Conservation (phyloP, 1,140 invertebrate genomes). For the Brachionus koreanus region DNA sequence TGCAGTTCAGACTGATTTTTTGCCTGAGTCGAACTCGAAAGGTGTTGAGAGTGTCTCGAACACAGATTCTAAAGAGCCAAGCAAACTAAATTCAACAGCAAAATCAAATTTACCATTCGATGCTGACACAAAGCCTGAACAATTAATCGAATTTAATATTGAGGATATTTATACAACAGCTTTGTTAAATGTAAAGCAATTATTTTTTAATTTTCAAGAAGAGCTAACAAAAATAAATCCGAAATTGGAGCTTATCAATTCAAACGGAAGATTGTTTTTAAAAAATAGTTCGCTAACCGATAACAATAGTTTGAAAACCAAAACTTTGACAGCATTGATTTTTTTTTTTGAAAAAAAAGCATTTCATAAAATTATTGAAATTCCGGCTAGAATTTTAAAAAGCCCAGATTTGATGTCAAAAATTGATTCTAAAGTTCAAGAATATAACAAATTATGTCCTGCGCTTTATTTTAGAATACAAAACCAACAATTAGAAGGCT, state of each 20-base stretch:
- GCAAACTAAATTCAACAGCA: not conserved
- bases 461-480: not conserved
- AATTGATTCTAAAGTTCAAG: not conserved
- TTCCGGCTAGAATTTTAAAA: not conserved
- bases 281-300: not conserved
- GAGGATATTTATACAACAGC: not conserved
- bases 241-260: not conserved
- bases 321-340: not conserved
- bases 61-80: not conserved
- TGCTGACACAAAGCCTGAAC: not conserved
- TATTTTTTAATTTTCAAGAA: slow-evolving; percentile 9
- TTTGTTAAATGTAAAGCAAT: not conserved
- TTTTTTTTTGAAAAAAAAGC: not conserved
- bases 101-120: not conserved
- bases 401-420: not conserved
- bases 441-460: not conserved
- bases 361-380: not conserved
- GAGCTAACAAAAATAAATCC: not conserved
- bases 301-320: not conserved
- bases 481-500: not conserved
- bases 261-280: not conserved
- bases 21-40: not conserved
- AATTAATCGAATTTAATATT: not conserved
- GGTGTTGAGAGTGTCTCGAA: not conserved
- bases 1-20: not conserved